A percentile compares a stretch with the other conserved stretches of the same genome.
These are phyloP conservation scores for Lampris incognitus DNA, from an alignment of 2,113 vertebrate species.

Conservation along the genomic window DNA sequence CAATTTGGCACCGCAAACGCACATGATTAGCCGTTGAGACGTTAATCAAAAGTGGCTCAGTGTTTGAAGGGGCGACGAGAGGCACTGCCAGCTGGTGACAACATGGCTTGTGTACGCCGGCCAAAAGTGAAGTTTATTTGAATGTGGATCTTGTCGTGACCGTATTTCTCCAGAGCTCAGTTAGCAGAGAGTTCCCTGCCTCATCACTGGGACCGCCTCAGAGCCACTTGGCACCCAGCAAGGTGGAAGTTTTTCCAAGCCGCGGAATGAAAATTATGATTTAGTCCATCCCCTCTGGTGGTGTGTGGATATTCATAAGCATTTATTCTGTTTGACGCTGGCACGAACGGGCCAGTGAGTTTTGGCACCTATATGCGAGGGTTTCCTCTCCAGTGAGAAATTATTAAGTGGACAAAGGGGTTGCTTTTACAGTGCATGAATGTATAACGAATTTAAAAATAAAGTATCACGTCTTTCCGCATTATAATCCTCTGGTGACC, in stretches of 20 bases:
- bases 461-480: constrained; percentile 47
- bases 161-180: constrained; percentile 79
- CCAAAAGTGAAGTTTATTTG: constrained; percentile 84
- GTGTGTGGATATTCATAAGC: constrained; percentile 75
- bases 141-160: constrained; percentile 79
- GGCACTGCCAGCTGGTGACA: constrained; percentile 80
- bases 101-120: constrained; percentile 77
- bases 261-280: constrained; percentile 73
- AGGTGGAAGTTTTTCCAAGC: constrained; percentile 76
- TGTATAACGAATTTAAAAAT: constrained; percentile 65
- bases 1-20: constrained; percentile 75
- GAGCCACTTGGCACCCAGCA: constrained; percentile 71
- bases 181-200: constrained; percentile 78
- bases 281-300: constrained; percentile 73
- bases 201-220: constrained; percentile 75
- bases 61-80: constrained; percentile 77
- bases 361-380: constrained; percentile 54
- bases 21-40: constrained; percentile 79
- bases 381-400: constrained; percentile 71
- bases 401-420: constrained; percentile 62
- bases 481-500: constrained; percentile 31
- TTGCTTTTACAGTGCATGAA: constrained; percentile 60
- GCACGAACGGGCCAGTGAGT: constrained; percentile 64
- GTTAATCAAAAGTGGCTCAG: constrained; percentile 83
- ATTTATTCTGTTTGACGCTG: constrained; percentile 72